Evolutionary conservation across 2,797 vertebrate species (phyloP), one percentile per base, ranked within the genome.

Genomic region (Rhabdomys pumilio): DNA sequence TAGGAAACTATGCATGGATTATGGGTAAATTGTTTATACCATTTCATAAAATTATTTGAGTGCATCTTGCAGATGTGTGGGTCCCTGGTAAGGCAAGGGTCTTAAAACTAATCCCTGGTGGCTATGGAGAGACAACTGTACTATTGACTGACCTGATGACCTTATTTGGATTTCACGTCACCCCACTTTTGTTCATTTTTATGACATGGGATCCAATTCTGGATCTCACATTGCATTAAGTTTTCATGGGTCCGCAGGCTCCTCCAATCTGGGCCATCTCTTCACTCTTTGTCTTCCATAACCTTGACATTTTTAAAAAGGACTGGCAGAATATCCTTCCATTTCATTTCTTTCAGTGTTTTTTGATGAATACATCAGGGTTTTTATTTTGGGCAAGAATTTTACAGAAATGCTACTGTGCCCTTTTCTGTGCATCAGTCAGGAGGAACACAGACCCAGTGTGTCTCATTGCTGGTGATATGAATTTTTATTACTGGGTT

Each of bases 221-320:
- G 59, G 61, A 86, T 65, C 14, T 63, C 10, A 15, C 1, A 29
- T 7, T 73, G 14, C 38, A 77, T 77, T 88, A 82, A 82, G 29
- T 82, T 75, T 38, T 82, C 69, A 24, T 9, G 22, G 76, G 34
- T 83, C 59, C 67, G 83, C 84, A 67, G 79, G 88, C 14, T 76
- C 15, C 38, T 90, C 38, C 31, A 88, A 34, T 77, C 59, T 91
- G 26, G n/a, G 15, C 44, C 41, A 67, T 65, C 53, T 82, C 50
- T 53, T 96, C 61, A 80, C 38, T 29, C 77, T 83, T 61, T 72
- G 50, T 41, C 91, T 93, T 97, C 94, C 6, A 75, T 65, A 94
- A 93, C 26, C 17, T 44, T 73, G 85, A n/a, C 61, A 79, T 92
- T 93, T 93, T 92, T 92, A 73, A 91, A 95, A 34, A 92, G 55